Base-by-base conservation (phyloP, 2,888 invertebrate genomes). In the Argynnis bischoffii region DNA sequence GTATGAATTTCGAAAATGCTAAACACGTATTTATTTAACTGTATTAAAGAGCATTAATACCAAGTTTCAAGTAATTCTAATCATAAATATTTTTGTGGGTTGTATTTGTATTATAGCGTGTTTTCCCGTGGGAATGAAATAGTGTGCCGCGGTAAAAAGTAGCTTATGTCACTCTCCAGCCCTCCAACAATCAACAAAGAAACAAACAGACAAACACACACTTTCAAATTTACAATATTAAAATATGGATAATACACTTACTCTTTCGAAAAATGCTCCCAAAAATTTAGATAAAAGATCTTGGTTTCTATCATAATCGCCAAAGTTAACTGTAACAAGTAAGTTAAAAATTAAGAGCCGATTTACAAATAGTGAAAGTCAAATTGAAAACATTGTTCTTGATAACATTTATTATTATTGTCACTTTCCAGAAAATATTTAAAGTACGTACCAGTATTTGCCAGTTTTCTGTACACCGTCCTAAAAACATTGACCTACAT, bases 191-290 rank as follows among this genome's bases (percentile, higher is more conserved):
- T 26, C 26, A 0, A 4, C 26, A n/a, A 1, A 15, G 3, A 48
- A 14, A 15, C n/a, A 48, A 15, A 48, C 13, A 14, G 15, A 48
- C 14, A 11, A 14, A 1, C 5, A 14, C 1, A 48, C 48, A 15
- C 6, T 48, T 48, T n/a, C 6, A 14, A 0, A 6, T 48, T 18
- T 3, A 48, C n/a, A 48, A 15, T 14, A 48, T 48, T 51, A 51
- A 18, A 5, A 15, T 55, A 48, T 35, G 14, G 0, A 50, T 11
- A 31, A 41, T 2, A 61, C 14, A 71, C 75, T 64, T 63, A 75
- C 92, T 77, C 90, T 82, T 82, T 92, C 91, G 71, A 92, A 89
- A 74, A 92, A 92, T 0, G 92, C 90, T 31, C 88, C 89, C 55
- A 92, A 75, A 71, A 92, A 89, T 70, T 82, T 80, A 0, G 91